phyloP scores from a whole-genome alignment of 2,888 invertebrate species.

The Epistrophe eligans region DNA sequence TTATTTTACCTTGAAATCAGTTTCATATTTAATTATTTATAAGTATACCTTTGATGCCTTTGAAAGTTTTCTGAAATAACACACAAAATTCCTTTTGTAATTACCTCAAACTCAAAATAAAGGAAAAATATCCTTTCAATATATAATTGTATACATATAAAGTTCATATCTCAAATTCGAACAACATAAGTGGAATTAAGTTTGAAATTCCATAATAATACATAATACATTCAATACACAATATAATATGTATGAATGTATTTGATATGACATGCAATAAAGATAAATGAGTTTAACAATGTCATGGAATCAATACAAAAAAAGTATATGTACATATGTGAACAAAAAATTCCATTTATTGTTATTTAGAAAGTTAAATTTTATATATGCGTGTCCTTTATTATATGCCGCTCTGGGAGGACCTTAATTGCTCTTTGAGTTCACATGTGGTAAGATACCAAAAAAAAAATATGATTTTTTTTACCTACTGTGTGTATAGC shows the following conservation, averaged over 20 bases:
- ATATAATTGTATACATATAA: not conserved
- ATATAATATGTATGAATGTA: too few species aligned
- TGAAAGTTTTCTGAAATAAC: not conserved
- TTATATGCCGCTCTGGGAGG: not conserved
- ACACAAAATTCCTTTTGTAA: conserved; percentile 1
- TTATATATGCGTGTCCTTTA: not conserved
- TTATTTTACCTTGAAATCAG: not conserved
- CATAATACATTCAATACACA: too few species aligned
- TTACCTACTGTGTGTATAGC: not conserved
- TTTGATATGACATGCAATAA: conserved; percentile 4
- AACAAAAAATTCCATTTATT: not conserved
- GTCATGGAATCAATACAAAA: conserved; percentile 6
- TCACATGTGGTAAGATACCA: not conserved
- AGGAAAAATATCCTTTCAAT: not conserved
- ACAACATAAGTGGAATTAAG: not conserved
- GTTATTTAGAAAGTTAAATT: conserved; percentile 18
- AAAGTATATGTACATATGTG: not conserved
- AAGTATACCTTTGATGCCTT: not conserved
- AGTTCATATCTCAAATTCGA: not conserved
- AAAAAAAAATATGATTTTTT: not conserved
- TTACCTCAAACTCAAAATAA: not conserved
- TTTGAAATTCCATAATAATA: not conserved
- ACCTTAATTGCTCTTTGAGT: conserved; percentile 5
- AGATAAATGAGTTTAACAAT: not conserved
- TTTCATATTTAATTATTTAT: conserved; percentile 11